phyloP scores from a whole-genome alignment of 2,797 vertebrate species.

The Phylloscopus collybita region DNA sequence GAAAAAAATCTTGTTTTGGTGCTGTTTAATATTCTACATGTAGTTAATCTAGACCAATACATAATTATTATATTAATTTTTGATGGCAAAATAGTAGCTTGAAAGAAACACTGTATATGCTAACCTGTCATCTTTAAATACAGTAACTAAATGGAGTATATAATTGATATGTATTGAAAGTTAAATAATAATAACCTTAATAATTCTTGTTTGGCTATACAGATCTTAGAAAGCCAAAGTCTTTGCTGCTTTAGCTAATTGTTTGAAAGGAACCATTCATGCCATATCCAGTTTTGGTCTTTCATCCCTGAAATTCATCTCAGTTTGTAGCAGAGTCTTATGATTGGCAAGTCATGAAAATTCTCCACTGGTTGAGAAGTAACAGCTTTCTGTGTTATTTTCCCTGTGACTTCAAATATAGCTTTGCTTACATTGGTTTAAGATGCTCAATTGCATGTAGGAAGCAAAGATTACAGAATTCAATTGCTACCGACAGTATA shows the following conservation, averaged over 20 bases:
- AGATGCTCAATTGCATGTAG: background rate
- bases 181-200: background rate
- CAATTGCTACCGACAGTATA: background rate
- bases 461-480: background rate
- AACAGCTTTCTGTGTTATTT: background rate
- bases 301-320: background rate
- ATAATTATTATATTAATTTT: conserved; percentile 51
- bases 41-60: conserved; percentile 1
- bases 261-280: background rate
- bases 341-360: background rate
- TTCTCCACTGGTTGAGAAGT: background rate
- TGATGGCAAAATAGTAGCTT: conserved; percentile 36
- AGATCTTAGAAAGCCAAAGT: background rate
- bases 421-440: background rate
- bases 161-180: conserved; percentile 18
- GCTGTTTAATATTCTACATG: background rate
- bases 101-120: conserved; percentile 7
- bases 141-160: conserved; percentile 25
- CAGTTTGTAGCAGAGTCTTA: background rate
- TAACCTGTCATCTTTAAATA: conserved; percentile 16
- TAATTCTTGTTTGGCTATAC: background rate
- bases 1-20: background rate
- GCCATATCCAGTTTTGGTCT: background rate
- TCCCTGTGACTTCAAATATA: background rate
- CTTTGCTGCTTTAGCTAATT: background rate